These are phyloP conservation scores for Ricordea florida DNA, from an alignment of 92 coral and sea anemone species.

Conservation along the genomic window DNA sequence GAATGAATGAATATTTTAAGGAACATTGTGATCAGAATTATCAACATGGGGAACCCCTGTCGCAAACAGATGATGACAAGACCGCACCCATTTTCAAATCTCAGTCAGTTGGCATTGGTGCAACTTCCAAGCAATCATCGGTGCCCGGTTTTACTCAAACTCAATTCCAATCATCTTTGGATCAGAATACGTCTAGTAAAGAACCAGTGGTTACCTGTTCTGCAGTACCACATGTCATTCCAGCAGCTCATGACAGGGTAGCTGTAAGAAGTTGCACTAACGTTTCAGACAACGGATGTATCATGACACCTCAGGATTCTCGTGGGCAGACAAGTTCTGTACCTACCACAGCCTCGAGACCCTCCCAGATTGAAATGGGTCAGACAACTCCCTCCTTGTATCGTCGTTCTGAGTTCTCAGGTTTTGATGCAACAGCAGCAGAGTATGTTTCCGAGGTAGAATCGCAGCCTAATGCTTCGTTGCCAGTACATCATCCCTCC, in stretches of 20 bases:
- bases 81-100: neutral
- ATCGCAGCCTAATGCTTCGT: no score
- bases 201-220: no score
- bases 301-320: no score
- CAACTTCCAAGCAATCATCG: neutral
- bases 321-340: no score
- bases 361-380: neutral
- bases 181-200: no score
- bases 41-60: neutral
- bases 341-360: neutral
- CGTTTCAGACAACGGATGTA: no score
- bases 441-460: neutral
- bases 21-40: neutral
- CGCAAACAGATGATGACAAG: neutral
- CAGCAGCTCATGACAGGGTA: no score
- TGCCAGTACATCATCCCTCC: neutral
- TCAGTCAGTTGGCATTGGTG: neutral
- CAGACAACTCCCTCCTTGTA: neutral
- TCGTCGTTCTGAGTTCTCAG: neutral
- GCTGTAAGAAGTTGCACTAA: no score
- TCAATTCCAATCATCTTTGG: no score
- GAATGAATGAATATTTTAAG: constrained; percentile 17
- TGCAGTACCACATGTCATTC: no score
- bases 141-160: neutral
- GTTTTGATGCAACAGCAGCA: neutral